These are phyloP conservation scores for Anhinga rufa DNA, from an alignment of 2,113 vertebrate genomes.

Conservation along the genomic window DNA sequence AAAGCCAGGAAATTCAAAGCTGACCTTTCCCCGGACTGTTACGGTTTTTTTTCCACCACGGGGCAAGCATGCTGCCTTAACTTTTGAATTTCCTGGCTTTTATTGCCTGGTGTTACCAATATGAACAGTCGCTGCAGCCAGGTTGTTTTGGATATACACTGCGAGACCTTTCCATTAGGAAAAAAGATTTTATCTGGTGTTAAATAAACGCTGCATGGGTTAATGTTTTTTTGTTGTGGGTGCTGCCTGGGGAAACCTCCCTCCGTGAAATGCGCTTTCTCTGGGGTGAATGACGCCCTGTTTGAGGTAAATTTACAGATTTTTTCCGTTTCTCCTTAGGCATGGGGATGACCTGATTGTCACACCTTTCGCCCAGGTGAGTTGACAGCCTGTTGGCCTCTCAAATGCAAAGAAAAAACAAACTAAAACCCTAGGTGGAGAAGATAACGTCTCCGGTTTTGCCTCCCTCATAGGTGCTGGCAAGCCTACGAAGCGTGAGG, in stretches of 20 bases:
- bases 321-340: constrained; percentile 67
- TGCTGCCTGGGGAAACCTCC: not conserved
- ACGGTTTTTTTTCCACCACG: constrained; percentile 46
- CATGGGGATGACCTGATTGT: constrained; percentile 96
- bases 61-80: not conserved
- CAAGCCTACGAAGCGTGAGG: constrained; percentile 91
- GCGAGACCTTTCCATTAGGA: not conserved
- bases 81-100: constrained; percentile 49
- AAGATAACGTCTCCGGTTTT: not conserved
- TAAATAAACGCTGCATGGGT: not conserved
- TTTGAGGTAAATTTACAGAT: not conserved
- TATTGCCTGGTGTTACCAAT: not conserved
- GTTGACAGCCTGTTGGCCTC: not conserved
- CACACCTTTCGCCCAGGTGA: constrained; percentile 94
- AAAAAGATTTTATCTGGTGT: not conserved
- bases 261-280: not conserved
- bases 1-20: constrained; percentile 71
- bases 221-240: not conserved
- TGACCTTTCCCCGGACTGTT: constrained; percentile 62
- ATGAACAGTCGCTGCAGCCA: accelerated
- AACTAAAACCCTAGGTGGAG: accelerated
- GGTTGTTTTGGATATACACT: not conserved
- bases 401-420: not conserved
- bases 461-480: constrained; percentile 81
- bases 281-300: accelerated